phyloP scores from a whole-genome alignment of 2,113 vertebrate genomes.

The Pholis gunnellus region DNA sequence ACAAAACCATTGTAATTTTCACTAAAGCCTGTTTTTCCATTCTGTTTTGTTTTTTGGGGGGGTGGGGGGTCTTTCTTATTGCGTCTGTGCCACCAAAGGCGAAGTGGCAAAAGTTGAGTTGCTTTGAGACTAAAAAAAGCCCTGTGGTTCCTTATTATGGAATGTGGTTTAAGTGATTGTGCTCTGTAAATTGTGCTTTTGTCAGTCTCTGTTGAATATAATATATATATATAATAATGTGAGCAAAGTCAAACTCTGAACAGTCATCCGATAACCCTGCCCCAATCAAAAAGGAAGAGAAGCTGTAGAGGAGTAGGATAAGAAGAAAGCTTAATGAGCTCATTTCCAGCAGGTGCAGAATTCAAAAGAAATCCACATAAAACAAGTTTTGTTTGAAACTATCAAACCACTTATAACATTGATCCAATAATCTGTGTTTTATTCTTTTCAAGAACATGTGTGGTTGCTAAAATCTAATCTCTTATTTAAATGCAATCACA shows the following conservation, averaged over 20 bases:
- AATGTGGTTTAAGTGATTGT: conserved; percentile 29
- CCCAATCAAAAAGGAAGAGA: neutral
- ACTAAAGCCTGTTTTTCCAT: conserved; percentile 49
- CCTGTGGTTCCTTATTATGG: conserved; percentile 32
- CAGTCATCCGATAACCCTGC: neutral
- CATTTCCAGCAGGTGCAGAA: neutral
- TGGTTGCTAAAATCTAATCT: neutral
- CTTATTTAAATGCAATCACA: neutral
- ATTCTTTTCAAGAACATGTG: neutral
- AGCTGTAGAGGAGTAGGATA: neutral
- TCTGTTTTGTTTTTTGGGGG: too few relatives aligned
- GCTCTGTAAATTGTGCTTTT: conserved; percentile 45
- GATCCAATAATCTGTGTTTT: neutral
- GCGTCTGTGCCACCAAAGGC: conserved; percentile 51
- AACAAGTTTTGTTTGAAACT: neutral
- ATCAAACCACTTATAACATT: neutral
- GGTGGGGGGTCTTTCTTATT: neutral
- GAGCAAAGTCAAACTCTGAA: too few relatives aligned
- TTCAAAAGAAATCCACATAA: neutral
- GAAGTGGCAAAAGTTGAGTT: conserved; percentile 43
- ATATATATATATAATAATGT: too few relatives aligned
- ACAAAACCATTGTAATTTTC: conserved; percentile 59
- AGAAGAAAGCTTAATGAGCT: neutral
- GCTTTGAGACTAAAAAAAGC: conserved; percentile 47
- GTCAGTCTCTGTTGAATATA: conserved; percentile 11